These are phyloP conservation scores for Eremophila alpestris DNA, from an alignment of 2,797 vertebrate genomes.

Conservation along the genomic window DNA sequence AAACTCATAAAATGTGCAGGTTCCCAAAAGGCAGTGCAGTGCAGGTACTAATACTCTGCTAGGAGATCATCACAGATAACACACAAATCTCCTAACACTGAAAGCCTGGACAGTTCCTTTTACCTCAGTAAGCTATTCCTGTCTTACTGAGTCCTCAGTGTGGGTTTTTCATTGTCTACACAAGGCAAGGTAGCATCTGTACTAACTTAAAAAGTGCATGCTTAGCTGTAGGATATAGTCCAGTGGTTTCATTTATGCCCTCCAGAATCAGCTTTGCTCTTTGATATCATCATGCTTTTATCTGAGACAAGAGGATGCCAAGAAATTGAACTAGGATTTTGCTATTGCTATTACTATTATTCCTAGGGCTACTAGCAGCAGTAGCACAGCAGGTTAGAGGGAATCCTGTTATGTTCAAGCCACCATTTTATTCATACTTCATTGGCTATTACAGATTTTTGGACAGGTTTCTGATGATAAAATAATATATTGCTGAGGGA, in stretches of 20 bases:
- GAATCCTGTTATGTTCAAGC: neutral
- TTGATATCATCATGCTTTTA: neutral
- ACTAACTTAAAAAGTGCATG: neutral
- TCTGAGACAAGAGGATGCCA: neutral
- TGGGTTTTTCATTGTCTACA: neutral
- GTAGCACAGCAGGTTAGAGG: neutral
- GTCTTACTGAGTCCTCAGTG: neutral
- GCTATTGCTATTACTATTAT: neutral
- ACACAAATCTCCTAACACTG: neutral
- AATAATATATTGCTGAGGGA: neutral
- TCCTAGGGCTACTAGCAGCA: neutral
- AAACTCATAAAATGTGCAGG: neutral
- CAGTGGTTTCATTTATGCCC: neutral
- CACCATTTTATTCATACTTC: neutral
- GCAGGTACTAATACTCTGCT: neutral
- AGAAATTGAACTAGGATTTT: neutral
- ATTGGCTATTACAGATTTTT: neutral
- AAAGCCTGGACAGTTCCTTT: neutral
- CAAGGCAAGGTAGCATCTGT: neutral
- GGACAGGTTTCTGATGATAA: neutral
- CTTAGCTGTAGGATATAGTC: neutral
- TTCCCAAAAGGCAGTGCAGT: neutral
- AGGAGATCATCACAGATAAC: neutral
- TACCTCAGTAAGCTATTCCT: fast-evolving
- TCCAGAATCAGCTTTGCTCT: neutral